phyloP scores from a whole-genome alignment of 1,140 invertebrate species.

The Drosophila watanabei region DNA sequence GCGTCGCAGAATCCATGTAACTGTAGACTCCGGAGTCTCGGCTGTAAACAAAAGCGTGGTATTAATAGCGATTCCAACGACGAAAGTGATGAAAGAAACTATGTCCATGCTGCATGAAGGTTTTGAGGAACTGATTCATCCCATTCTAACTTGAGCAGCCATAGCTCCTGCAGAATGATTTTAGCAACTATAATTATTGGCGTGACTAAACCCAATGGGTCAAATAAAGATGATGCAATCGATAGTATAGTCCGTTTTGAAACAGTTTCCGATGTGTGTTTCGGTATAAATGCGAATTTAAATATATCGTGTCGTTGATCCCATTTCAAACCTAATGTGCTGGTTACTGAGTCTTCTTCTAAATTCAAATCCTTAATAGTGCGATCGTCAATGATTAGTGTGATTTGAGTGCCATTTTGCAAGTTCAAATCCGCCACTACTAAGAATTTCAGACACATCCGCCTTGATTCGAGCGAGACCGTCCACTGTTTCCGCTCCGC shows the following conservation, averaged over 20 bases:
- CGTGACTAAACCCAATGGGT: too few relatives aligned
- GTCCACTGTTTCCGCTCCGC: background rate
- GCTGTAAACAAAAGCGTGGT: too few relatives aligned
- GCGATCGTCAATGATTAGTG: background rate
- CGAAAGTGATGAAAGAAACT: too few relatives aligned
- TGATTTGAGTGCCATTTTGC: background rate
- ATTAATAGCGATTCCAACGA: too few relatives aligned
- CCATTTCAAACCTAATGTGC: background rate
- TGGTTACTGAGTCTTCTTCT: background rate
- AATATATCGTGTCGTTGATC: background rate
- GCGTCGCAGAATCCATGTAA: too few relatives aligned
- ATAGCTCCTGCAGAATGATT: too few relatives aligned
- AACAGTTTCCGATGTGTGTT: background rate
- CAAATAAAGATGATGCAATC: background rate
- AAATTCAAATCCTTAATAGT: background rate
- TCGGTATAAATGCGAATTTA: background rate
- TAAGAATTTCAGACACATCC: background rate
- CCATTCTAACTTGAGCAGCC: too few relatives aligned
- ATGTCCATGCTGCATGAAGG: too few relatives aligned
- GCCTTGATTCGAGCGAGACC: background rate
- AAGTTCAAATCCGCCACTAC: background rate
- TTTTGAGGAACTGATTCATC: too few relatives aligned
- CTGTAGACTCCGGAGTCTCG: too few relatives aligned
- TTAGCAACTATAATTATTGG: too few relatives aligned
- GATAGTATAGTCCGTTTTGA: background rate